These are phyloP conservation scores for Cliona cf. orientalis DNA, from an alignment of 37 sponge, comb jelly and placozoan genomes.

Conservation along the genomic window DNA sequence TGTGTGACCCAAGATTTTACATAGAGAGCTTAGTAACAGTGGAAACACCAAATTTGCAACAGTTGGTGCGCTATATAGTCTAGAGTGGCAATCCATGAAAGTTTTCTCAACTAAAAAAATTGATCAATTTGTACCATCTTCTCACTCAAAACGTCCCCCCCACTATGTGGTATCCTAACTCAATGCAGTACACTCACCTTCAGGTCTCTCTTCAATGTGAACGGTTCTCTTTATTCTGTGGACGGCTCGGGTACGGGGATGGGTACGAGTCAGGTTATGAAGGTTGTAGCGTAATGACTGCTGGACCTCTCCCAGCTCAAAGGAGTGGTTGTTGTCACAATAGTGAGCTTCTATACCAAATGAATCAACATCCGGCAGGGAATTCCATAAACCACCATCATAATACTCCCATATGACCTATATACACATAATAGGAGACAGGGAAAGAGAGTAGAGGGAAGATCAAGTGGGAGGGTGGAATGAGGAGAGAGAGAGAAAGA, in stretches of 20 bases:
- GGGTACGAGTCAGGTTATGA: conserved; percentile 36
- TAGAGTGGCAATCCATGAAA: too few relatives aligned
- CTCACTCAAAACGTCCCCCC: too few relatives aligned
- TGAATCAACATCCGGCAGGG: conserved; percentile 43
- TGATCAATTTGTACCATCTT: too few relatives aligned
- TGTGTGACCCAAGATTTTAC: too few relatives aligned
- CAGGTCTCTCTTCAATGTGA: conserved; percentile 60
- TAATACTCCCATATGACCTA: conserved; percentile 84
- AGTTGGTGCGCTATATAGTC: too few relatives aligned
- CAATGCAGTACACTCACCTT: conserved; percentile 23
- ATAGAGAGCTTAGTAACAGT: too few relatives aligned
- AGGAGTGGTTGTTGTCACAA: conserved; percentile 29
- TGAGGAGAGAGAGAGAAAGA: background rate
- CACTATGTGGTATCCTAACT: too few relatives aligned
- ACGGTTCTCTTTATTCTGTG: conserved; percentile 63
- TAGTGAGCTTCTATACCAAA: conserved; percentile 58
- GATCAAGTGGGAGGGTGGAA: background rate
- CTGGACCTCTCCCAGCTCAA: conserved; percentile 51
- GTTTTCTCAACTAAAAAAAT: too few relatives aligned
- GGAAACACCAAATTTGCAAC: too few relatives aligned
- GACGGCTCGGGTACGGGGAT: conserved; percentile 38
- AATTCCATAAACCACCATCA: conserved; percentile 76
- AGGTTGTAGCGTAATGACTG: conserved; percentile 59
- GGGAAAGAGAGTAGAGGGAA: background rate
- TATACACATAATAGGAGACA: background rate